These are phyloP conservation scores for Sebastes taczanowskii DNA, from an alignment of 2,797 vertebrate genomes.

Conservation along the genomic window DNA sequence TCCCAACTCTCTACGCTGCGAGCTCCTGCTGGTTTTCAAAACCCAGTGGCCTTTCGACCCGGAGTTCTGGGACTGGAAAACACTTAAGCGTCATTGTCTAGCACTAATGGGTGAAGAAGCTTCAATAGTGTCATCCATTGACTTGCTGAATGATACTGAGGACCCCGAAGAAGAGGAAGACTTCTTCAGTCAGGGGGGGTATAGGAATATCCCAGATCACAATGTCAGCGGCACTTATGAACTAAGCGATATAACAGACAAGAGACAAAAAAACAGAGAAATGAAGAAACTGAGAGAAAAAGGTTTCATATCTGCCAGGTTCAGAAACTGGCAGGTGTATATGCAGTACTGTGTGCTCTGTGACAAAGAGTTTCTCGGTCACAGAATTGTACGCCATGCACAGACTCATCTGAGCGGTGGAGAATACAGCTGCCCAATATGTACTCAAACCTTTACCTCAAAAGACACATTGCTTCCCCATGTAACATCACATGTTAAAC, in stretches of 20 bases:
- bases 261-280: slow-evolving; percentile 90
- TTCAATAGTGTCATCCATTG: slow-evolving; percentile 97
- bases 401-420: slow-evolving; percentile 94
- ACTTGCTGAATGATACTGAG: slow-evolving; percentile 93
- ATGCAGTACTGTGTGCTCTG: slow-evolving; percentile 99
- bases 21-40: slow-evolving; percentile 95
- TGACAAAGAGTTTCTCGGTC: slow-evolving; percentile 97
- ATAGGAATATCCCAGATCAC: slow-evolving; percentile 84
- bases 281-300: slow-evolving; percentile 93
- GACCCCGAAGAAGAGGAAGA: slow-evolving; percentile 87
- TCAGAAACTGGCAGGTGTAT: slow-evolving; percentile 97
- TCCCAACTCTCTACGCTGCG: slow-evolving; percentile 95
- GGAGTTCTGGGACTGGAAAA: slow-evolving; percentile 99
- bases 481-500: slow-evolving; percentile 94
- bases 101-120: slow-evolving; percentile 97
- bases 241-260: slow-evolving; percentile 84
- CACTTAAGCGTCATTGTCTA: slow-evolving; percentile 94
- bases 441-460: slow-evolving; percentile 91
- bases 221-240: slow-evolving; percentile 85
- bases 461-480: slow-evolving; percentile 95
- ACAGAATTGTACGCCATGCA: slow-evolving; percentile 96
- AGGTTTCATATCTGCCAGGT: slow-evolving; percentile 93
- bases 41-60: slow-evolving; percentile 99
- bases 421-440: slow-evolving; percentile 94
- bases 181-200: slow-evolving; percentile 69